phyloP scores from a whole-genome alignment of 2,888 invertebrate species.

The Slavum lentiscoides region DNA sequence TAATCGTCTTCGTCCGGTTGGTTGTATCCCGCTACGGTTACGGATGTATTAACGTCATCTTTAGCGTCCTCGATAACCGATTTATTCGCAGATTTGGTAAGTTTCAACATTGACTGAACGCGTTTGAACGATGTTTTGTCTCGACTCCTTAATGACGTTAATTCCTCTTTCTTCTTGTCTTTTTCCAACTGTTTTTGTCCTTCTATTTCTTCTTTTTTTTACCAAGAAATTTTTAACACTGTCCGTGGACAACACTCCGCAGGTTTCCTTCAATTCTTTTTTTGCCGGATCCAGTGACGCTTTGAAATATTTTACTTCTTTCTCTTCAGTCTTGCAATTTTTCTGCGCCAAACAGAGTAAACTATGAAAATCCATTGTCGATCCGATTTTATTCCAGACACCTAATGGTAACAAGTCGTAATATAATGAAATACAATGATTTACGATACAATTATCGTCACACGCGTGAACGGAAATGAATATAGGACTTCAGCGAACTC shows the following conservation, averaged over 20 bases:
- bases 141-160: slow-evolving; percentile 62
- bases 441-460: no score
- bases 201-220: slow-evolving; percentile 80
- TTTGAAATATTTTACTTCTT: slow-evolving; percentile 69
- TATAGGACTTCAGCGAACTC: neutral
- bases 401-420: neutral
- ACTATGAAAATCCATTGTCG: slow-evolving; percentile 67
- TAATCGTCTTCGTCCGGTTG: slow-evolving; percentile 91
- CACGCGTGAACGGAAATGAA: neutral
- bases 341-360: no score
- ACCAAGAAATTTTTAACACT: slow-evolving; percentile 83
- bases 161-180: slow-evolving; percentile 68
- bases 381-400: neutral
- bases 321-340: slow-evolving; percentile 63
- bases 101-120: slow-evolving; percentile 78
- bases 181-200: slow-evolving; percentile 67
- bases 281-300: slow-evolving; percentile 82
- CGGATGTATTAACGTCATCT: slow-evolving; percentile 74
- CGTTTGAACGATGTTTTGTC: slow-evolving; percentile 75
- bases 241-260: slow-evolving; percentile 65
- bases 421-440: no score
- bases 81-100: slow-evolving; percentile 87
- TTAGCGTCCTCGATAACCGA: slow-evolving; percentile 81
- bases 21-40: slow-evolving; percentile 73
- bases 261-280: slow-evolving; percentile 66